These are phyloP conservation scores for Lysandra bellargus DNA, from an alignment of 2,888 invertebrate genomes.

Conservation along the genomic window DNA sequence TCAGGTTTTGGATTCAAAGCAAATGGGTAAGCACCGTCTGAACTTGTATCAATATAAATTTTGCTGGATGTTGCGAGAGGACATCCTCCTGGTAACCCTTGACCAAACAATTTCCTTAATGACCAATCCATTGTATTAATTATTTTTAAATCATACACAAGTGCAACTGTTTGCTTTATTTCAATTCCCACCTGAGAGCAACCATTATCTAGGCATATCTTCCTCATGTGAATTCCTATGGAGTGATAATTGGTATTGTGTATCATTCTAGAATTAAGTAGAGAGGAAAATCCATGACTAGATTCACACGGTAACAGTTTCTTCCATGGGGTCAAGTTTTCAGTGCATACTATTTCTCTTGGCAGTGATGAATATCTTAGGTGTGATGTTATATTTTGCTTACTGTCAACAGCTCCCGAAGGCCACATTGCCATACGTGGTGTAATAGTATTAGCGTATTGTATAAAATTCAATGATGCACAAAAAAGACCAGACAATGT, in stretches of 20 bases:
- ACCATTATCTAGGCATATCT: slow-evolving; percentile 83
- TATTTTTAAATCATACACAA: slow-evolving; percentile 91
- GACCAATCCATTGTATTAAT: slow-evolving; percentile 90
- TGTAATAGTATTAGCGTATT: slow-evolving; percentile 89
- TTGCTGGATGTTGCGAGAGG: slow-evolving; percentile 88
- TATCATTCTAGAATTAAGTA: slow-evolving; percentile 94
- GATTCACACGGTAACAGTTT: slow-evolving; percentile 97
- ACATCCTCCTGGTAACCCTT: slow-evolving; percentile 90
- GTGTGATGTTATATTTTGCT: slow-evolving; percentile 75
- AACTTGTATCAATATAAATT: slow-evolving; percentile 89
- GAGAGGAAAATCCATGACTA: slow-evolving; percentile 90
- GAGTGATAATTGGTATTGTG: slow-evolving; percentile 97
- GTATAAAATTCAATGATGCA: slow-evolving; percentile 97
- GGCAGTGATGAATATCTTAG: slow-evolving; percentile 94
- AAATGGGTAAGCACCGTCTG: slow-evolving; percentile 82
- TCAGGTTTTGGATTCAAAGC: slow-evolving; percentile 83
- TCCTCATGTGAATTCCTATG: slow-evolving; percentile 90
- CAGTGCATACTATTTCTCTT: slow-evolving; percentile 98
- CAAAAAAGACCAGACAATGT: slow-evolving; percentile 97
- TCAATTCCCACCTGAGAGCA: slow-evolving; percentile 86
- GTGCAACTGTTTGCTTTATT: slow-evolving; percentile 90
- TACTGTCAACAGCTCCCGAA: slow-evolving; percentile 79
- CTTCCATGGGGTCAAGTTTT: slow-evolving; percentile 99
- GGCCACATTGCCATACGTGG: slow-evolving; percentile 93
- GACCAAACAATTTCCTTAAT: slow-evolving; percentile 91